A percentile compares a stretch with the other conserved stretches of the same genome.
Evolutionary conservation across 2,797 vertebrate species (phyloP).

Genomic region (Perodicticus potto): DNA sequence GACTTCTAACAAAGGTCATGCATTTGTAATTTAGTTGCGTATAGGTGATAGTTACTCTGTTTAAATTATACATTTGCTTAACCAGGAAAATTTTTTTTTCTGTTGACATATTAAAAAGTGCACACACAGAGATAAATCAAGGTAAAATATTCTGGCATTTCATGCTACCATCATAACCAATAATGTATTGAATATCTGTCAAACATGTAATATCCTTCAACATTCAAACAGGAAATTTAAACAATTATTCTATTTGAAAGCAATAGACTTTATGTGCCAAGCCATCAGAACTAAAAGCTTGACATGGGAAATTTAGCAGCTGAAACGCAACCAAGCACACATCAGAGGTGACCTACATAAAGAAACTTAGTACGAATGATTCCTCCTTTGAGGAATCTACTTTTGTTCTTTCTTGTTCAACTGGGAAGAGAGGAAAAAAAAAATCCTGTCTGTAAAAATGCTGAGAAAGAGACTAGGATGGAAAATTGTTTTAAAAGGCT

Average conservation of each 20-base stretch:
- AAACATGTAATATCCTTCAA: neutral
- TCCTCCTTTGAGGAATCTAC: constrained; percentile 81
- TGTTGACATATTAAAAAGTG: neutral
- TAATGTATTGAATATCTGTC: neutral
- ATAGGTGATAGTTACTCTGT: neutral
- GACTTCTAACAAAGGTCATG: neutral
- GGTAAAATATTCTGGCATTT: neutral
- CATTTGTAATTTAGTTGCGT: neutral
- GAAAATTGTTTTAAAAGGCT: constrained; percentile 30
- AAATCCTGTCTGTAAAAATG: constrained; percentile 80
- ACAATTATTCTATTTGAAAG: constrained; percentile 73
- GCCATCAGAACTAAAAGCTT: constrained; percentile 72
- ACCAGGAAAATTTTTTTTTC: neutral
- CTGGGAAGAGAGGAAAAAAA: constrained; percentile 53
- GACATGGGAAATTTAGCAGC: constrained; percentile 69
- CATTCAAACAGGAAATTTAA: constrained; percentile 43
- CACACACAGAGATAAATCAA: neutral
- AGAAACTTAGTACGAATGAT: constrained; percentile 77
- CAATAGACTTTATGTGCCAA: constrained; percentile 60
- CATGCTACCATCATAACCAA: neutral
- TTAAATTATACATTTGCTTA: constrained; percentile 38
- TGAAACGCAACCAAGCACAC: constrained; percentile 77
- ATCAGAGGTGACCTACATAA: constrained; percentile 84
- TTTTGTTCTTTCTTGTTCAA: constrained; percentile 77
- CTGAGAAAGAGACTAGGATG: constrained; percentile 58